A percentile compares a stretch with the other conserved stretches of the same genome.
These are phyloP conservation scores for Kuschelorhynchus macadamiae DNA, from an alignment of 2,888 invertebrate genomes.

Conservation along the genomic window DNA sequence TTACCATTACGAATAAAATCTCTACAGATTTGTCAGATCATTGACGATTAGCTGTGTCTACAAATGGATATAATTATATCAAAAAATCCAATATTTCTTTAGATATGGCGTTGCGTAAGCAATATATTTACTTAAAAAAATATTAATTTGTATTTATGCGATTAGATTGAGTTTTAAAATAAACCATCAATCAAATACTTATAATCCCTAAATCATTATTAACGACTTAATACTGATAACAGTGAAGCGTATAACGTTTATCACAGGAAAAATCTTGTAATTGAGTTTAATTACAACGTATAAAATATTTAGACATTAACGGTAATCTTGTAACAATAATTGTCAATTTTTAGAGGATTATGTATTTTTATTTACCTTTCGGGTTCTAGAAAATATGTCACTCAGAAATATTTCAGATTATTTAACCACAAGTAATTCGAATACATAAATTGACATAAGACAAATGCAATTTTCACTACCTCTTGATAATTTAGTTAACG, in stretches of 20 bases:
- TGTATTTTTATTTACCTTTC: constrained; percentile 24
- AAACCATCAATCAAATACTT: constrained; percentile 51
- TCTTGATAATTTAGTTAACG: no score
- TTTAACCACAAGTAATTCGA: not conserved
- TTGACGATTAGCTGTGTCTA: not conserved
- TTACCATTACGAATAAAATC: no score
- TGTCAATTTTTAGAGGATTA: constrained; percentile 41
- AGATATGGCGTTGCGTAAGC: constrained; percentile 32
- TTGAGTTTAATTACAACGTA: constrained; percentile 49
- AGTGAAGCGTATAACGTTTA: constrained; percentile 44
- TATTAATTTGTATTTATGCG: constrained; percentile 48
- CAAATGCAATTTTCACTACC: no score
- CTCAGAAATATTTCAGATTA: no score
- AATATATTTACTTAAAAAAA: constrained; percentile 45
- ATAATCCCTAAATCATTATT: constrained; percentile 51
- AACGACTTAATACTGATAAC: constrained; percentile 50
- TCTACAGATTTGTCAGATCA: not conserved
- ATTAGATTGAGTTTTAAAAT: constrained; percentile 49
- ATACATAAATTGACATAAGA: no score
- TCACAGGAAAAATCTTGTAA: constrained; percentile 50
- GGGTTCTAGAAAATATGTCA: constrained; percentile 18
- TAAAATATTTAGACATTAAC: constrained; percentile 48
- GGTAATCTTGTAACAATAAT: constrained; percentile 44
- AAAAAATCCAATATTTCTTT: constrained; percentile 15
- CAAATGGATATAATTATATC: not conserved